phyloP scores from a whole-genome alignment of 2,797 vertebrate species.

The Sebastes hopkinsi region DNA sequence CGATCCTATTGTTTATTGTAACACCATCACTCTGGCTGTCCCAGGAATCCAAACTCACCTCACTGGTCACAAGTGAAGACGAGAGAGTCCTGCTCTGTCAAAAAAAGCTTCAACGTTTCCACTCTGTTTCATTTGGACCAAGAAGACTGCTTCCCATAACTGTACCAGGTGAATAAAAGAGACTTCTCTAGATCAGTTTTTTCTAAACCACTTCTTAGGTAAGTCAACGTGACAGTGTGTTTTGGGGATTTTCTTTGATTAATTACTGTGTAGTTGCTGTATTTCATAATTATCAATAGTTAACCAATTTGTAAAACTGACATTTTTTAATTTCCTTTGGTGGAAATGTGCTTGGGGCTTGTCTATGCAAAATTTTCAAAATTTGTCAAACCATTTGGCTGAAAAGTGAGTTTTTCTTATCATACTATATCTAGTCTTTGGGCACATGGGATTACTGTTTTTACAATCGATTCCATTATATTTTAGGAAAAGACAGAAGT shows the following conservation, averaged over 20 bases:
- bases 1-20: slow-evolving; percentile 65
- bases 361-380: too few relatives aligned
- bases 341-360: too few relatives aligned
- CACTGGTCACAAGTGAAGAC: slow-evolving; percentile 26
- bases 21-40: slow-evolving; percentile 38
- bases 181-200: neutral
- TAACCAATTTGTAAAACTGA: too few relatives aligned
- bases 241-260: neutral
- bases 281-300: neutral
- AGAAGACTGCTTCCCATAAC: neutral
- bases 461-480: too few relatives aligned
- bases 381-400: too few relatives aligned
- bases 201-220: slow-evolving; percentile 35
- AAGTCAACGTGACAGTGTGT: slow-evolving; percentile 18
- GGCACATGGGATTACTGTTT: too few relatives aligned
- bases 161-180: neutral
- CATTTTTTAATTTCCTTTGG: too few relatives aligned
- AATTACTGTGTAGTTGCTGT: neutral
- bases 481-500: too few relatives aligned
- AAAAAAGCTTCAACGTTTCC: neutral
- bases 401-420: too few relatives aligned
- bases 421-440: too few relatives aligned
- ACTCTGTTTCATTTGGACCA: neutral
- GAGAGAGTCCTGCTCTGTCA: slow-evolving; percentile 3
- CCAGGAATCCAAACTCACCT: slow-evolving; percentile 43